These are phyloP conservation scores for Polypedilum pembai DNA, from an alignment of 1,140 invertebrate species.

Conservation along the genomic window DNA sequence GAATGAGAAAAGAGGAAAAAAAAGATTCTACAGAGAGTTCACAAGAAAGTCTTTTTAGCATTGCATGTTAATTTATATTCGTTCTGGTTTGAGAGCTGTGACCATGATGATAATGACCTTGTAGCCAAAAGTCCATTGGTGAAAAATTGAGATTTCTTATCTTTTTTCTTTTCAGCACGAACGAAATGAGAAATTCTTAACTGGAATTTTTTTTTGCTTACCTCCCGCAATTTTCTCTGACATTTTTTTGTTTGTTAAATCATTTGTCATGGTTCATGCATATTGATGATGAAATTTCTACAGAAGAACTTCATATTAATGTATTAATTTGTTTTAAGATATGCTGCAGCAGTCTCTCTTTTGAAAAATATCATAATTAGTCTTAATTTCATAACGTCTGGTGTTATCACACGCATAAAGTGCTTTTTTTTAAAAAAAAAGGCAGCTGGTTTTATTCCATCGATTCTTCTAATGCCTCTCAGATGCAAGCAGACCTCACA, in stretches of 20 bases:
- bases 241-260: not conserved
- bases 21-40: not conserved
- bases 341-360: not conserved
- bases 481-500: not conserved
- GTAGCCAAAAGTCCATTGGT: not conserved
- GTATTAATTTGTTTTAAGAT: not conserved
- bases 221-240: not conserved
- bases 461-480: not conserved
- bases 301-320: not conserved
- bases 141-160: slow-evolving; percentile 26
- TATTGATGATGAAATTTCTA: not conserved
- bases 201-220: not conserved
- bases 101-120: slow-evolving; percentile 11
- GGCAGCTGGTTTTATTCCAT: slow-evolving; percentile 8
- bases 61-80: not conserved
- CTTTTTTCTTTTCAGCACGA: not conserved
- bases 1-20: not conserved
- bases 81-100: not conserved
- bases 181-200: slow-evolving; percentile 4
- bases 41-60: not conserved
- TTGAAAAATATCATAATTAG: slow-evolving; percentile 3
- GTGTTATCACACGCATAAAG: not conserved
- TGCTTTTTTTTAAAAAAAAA: not conserved
- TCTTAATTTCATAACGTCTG: slow-evolving; percentile 20
- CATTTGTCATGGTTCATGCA: not conserved